A percentile compares a stretch with the other conserved stretches of the same genome.
These are phyloP conservation scores for Syngnathus acus DNA, from an alignment of 2,797 vertebrate genomes.

Conservation along the genomic window DNA sequence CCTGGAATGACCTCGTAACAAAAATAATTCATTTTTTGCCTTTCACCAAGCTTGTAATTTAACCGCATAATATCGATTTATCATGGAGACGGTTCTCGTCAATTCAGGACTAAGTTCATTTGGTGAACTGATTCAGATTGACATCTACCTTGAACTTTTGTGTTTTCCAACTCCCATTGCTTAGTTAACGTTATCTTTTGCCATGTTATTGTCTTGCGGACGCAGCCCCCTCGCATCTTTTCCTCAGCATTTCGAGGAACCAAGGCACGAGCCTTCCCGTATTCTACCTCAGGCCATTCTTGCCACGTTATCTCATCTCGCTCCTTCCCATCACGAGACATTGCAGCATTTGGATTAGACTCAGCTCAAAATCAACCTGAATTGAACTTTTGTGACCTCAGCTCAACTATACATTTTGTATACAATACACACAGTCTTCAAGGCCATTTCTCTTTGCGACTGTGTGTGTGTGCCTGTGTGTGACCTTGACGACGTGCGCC, in stretches of 20 bases:
- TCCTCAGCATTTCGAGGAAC: constrained; percentile 51
- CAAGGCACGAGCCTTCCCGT: constrained; percentile 32
- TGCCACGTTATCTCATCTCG: constrained; percentile 22
- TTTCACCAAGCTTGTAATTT: not conserved
- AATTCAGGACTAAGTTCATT: not conserved
- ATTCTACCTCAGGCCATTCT: constrained; percentile 28
- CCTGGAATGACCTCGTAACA: not conserved
- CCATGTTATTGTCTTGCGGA: constrained; percentile 37
- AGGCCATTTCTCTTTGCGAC: not conserved
- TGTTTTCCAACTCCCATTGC: not conserved
- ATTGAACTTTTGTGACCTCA: not conserved
- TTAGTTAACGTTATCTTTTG: constrained; percentile 26
- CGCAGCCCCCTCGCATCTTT: constrained; percentile 31
- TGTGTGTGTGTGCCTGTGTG: not conserved
- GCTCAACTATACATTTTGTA: not conserved
- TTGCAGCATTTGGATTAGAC: not conserved
- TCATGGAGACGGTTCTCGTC: not conserved
- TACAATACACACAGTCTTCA: not conserved
- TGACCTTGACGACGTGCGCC: constrained; percentile 58
- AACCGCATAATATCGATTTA: not conserved
- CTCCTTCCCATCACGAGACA: constrained; percentile 1
- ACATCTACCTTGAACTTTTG: not conserved
- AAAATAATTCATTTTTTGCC: not conserved
- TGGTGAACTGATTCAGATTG: not conserved
- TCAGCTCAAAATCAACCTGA: not conserved